Evolutionary conservation across 2,888 invertebrate genomes (phyloP), one percentile per base, ranked within the genome.

Genomic region (Ennomos erosarius): DNA sequence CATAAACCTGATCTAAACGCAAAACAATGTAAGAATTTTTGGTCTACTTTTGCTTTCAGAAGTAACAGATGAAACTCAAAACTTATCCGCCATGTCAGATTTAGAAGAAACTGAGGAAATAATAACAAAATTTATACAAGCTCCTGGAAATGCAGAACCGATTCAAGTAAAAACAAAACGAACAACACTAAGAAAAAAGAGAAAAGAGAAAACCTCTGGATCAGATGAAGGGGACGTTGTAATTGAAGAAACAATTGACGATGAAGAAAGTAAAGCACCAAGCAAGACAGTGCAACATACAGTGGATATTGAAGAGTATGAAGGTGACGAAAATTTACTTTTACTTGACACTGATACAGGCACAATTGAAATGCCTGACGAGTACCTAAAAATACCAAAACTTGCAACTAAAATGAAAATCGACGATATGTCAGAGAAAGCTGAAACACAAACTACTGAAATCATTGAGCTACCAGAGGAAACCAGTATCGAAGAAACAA

Each of bases 51-150:
- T 12, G 9, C 33, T 48, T 39, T 73, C 89, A 89, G 88, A 88
- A 74, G 57, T 75, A 53, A 59, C 71, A 55, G 68, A 73, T 34
- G 56, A 64, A 43, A 58, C 62, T 8, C 62, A 68, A 50, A 53
- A 59, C 35, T 87, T 87, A 26, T 84, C 87, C 11, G 87, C 80
- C 71, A 84, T 86, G 61, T 92, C 88, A 8, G 92, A 93, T 55
- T 65, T 85, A 40, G 91, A 94, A 84, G 94, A 94, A 89, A 88
- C 90, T 43, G 93, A 94, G 81, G 94, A 94, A 88, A 94, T 94
- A 12, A 78, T 94, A 39, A 94, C 94, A 0, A 94, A 93, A 81
- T 94, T 94, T 69, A 82, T 93, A 67, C 85, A 89, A 76, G 78
- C 86, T 42, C 88, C 93, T 9, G 93, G 90, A 26, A 85, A 88